Percentiles rank a stretch among this genome's conserved stretches.
phyloP scores from a whole-genome alignment of 2,888 invertebrate genomes.

The Acanthosepion lycidas region DNA sequence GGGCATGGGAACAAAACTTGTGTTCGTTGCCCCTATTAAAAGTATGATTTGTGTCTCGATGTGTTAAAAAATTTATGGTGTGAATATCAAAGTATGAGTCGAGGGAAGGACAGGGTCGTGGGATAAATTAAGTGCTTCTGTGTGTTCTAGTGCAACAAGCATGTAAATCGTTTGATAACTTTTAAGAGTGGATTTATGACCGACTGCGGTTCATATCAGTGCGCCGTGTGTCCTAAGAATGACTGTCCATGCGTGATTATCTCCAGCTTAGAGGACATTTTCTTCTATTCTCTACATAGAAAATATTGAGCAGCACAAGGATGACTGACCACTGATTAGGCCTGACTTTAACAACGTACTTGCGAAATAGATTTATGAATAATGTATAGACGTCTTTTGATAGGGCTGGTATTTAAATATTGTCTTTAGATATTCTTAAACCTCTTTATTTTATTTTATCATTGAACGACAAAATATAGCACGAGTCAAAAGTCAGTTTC shows the following conservation, averaged over 20 bases:
- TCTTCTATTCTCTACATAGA: background rate
- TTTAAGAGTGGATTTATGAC: background rate
- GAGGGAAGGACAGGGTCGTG: background rate
- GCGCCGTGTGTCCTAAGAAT: background rate
- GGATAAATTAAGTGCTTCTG: background rate
- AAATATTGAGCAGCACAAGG: background rate
- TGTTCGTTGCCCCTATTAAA: too few relatives aligned
- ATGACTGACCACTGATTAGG: background rate
- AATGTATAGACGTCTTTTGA: background rate
- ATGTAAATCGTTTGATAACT: background rate
- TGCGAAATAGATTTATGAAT: background rate
- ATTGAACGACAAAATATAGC: background rate
- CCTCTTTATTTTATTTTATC: background rate
- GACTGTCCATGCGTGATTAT: background rate
- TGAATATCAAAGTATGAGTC: background rate
- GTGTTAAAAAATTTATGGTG: too few relatives aligned
- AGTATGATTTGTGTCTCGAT: too few relatives aligned
- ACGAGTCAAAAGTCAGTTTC: background rate
- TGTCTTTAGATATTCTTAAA: background rate
- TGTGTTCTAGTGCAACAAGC: slow-evolving; percentile 17
- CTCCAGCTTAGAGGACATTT: background rate
- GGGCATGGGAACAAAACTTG: too few relatives aligned
- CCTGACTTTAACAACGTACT: background rate
- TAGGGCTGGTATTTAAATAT: background rate
- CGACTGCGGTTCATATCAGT: background rate